These are phyloP conservation scores for Oenanthe oenanthe DNA, from an alignment of 2,113 vertebrate genomes.

Conservation along the genomic window DNA sequence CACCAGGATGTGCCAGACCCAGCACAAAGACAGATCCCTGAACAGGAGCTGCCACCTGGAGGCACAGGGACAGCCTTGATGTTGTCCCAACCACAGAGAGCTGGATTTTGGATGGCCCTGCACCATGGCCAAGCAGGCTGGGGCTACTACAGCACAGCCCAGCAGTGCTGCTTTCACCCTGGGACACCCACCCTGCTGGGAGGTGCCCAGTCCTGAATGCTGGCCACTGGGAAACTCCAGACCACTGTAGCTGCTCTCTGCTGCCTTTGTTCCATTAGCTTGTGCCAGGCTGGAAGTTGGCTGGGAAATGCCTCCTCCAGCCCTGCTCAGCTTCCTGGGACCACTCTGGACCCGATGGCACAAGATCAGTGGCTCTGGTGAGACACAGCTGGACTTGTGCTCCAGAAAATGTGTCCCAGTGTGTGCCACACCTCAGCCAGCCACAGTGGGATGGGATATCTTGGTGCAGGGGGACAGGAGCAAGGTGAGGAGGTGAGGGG, in stretches of 20 bases:
- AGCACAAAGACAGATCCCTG: neutral
- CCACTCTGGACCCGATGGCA: fast-evolving
- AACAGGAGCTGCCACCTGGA: conserved; percentile 37
- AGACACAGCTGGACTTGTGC: neutral
- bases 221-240: no score
- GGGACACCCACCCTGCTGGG: neutral
- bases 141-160: fast-evolving
- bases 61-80: neutral
- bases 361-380: neutral
- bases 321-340: fast-evolving
- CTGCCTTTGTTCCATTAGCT: neutral
- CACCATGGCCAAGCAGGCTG: neutral
- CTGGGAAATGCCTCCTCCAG: neutral
- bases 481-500: neutral
- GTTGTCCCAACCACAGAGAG: neutral
- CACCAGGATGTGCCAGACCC: neutral
- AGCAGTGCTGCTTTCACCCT: fast-evolving
- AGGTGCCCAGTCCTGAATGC: neutral
- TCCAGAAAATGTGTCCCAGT: fast-evolving
- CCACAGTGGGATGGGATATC: fast-evolving
- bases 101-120: neutral
- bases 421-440: neutral
- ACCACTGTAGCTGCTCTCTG: neutral
- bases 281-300: neutral
- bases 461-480: neutral